A percentile compares a stretch with the other conserved stretches of the same genome.
These are phyloP conservation scores for Microcebus tavaratra DNA, from an alignment of 2,113 vertebrate genomes.

Conservation along the genomic window DNA sequence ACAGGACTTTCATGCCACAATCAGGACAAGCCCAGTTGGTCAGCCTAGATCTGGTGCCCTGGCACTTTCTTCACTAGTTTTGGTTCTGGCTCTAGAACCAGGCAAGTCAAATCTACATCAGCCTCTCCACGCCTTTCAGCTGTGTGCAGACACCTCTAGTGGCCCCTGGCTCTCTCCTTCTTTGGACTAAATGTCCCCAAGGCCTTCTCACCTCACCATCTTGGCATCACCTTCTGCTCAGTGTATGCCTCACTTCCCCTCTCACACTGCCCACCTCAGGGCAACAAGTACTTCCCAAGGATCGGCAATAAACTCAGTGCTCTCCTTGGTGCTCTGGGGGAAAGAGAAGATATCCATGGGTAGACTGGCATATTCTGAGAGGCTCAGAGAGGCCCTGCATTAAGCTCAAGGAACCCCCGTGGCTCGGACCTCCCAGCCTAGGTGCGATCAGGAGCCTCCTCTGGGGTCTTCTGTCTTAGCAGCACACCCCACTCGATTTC, in stretches of 20 bases:
- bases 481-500: background rate
- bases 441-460: background rate
- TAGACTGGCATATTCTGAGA: background rate
- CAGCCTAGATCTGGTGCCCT: background rate
- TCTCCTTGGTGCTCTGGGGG: background rate
- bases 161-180: background rate
- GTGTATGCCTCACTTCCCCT: no score
- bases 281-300: background rate
- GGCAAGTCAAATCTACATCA: background rate
- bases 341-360: background rate
- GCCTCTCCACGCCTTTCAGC: background rate
- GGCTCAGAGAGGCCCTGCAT: background rate
- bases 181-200: background rate
- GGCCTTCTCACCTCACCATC: background rate
- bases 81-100: background rate
- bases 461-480: background rate
- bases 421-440: background rate
- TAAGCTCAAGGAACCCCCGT: background rate
- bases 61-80: background rate
- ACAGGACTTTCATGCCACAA: background rate
- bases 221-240: background rate
- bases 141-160: background rate
- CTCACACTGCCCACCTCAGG: background rate
- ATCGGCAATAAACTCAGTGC: background rate
- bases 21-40: background rate